Percentiles rank a stretch among this genome's conserved stretches.
These are phyloP conservation scores for Forbesichthys agassizii DNA, from an alignment of 2,113 vertebrate genomes.

Conservation along the genomic window DNA sequence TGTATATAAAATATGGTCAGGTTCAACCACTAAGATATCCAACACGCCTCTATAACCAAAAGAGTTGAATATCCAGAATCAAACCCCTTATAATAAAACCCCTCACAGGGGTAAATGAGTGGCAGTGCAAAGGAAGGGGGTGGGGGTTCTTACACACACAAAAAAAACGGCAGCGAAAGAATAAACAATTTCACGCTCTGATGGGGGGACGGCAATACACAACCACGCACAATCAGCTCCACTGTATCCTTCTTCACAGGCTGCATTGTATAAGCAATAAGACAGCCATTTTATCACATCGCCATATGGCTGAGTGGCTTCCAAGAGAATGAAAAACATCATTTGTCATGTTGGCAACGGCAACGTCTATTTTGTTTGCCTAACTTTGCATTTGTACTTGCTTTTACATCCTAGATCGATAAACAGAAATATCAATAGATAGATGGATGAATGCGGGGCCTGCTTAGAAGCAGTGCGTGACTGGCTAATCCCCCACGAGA, in stretches of 20 bases:
- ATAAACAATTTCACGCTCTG: conserved; percentile 73
- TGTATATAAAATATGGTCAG: background rate
- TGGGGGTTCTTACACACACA: conserved; percentile 48
- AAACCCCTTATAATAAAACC: conserved; percentile 5
- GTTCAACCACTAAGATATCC: conserved; percentile 13
- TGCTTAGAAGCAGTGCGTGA: background rate
- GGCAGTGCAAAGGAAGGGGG: conserved; percentile 23
- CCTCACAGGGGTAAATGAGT: background rate
- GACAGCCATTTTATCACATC: conserved; percentile 23
- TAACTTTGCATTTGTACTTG: no score
- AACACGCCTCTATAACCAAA: conserved; percentile 37
- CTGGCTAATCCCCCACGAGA: background rate
- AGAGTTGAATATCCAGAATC: conserved; percentile 44
- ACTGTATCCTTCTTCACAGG: conserved; percentile 34
- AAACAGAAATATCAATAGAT: background rate
- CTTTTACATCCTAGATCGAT: background rate
- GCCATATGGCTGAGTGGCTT: conserved; percentile 7
- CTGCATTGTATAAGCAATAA: conserved; percentile 31
- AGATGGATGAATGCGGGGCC: background rate
- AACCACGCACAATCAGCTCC: conserved; percentile 33
- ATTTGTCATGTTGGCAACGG: background rate
- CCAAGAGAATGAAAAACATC: background rate
- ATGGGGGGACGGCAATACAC: conserved; percentile 45
- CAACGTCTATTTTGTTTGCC: background rate
- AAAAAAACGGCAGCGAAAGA: conserved; percentile 53